Conservation (phyloP, 1,140 invertebrate genomes). For the Drosophila ercepeae region DNA sequence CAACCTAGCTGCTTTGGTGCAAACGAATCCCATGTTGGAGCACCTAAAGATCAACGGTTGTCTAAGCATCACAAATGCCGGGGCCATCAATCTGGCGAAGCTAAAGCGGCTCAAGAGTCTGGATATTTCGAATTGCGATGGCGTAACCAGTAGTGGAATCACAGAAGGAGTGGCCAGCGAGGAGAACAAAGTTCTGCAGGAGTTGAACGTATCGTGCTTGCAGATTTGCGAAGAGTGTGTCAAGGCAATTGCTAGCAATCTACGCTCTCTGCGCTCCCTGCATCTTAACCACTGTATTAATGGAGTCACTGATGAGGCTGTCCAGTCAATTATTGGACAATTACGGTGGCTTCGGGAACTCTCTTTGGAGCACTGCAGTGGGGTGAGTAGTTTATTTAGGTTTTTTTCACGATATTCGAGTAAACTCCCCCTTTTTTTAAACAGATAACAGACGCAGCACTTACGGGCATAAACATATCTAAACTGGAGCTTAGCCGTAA, state of each 20-base stretch:
- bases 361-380: slow-evolving; percentile 87
- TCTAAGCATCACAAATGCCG: slow-evolving; percentile 86
- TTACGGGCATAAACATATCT: slow-evolving; percentile 86
- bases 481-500: slow-evolving; percentile 69
- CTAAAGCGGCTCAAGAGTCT: slow-evolving; percentile 85
- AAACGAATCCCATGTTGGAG: slow-evolving; percentile 85
- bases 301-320: slow-evolving; percentile 87
- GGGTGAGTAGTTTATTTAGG: slow-evolving; percentile 83
- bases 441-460: slow-evolving; percentile 86
- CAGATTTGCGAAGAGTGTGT: slow-evolving; percentile 87
- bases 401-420: not conserved
- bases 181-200: slow-evolving; percentile 84
- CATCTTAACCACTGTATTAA: slow-evolving; percentile 88
- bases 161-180: slow-evolving; percentile 85
- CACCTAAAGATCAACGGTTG: slow-evolving; percentile 86
- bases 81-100: slow-evolving; percentile 85
- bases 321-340: slow-evolving; percentile 87
- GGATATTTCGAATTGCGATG: slow-evolving; percentile 88
- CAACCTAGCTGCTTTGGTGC: slow-evolving; percentile 86
- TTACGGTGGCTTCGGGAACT: slow-evolving; percentile 86
- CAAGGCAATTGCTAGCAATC: slow-evolving; percentile 85
- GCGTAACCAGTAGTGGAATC: slow-evolving; percentile 86
- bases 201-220: slow-evolving; percentile 87
- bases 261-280: slow-evolving; percentile 86
- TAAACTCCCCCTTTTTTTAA: not conserved